Base-by-base conservation (phyloP, 2,888 invertebrate species). In the Cryptus viduatorius region DNA sequence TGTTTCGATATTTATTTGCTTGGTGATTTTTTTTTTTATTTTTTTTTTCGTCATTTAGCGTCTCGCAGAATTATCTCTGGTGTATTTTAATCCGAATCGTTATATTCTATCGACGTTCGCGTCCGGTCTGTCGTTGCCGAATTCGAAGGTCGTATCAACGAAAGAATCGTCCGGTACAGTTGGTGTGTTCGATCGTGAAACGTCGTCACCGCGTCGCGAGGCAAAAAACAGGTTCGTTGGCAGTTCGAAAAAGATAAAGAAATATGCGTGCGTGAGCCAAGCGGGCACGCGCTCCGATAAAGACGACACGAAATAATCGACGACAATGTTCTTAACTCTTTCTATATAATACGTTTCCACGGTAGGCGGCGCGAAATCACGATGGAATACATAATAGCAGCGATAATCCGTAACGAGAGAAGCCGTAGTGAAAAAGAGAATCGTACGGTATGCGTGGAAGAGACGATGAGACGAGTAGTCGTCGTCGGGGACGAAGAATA, bases 171-270 rank as follows among this genome's bases (percentile, higher is more conserved):
- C 37, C 53, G 56, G 44, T n/a, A 46, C 59, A 61, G 10, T 12
- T 42, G 53, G 29, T 59, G 61, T 31, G 61, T 12, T 31, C 69
- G 50, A 64, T 46, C 44, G 79, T 4, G 64, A 64, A 71, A 69
- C 56, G 68, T 68, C 56, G 67, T 53, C 77, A n/a, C 37, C 37
- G 31, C 19, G 24, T 10, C 53, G 24, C 37, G 14, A 24, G 37
- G 16, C 19, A 31, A 59, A 19, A 61, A 78, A 78, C 78, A 78
- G 78, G 78, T 78, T 78, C 59, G 78, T 48, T 37, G 67, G 42
- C 24, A 24, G 44, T 53, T 37, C 68, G 31, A 3, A 4, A 5
- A 50, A 31, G 42, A 44, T n/a, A 37, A 78, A 68, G 75, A 75
- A 65, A 76, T 48, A 65, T 76, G 76, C 65, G 76, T 65, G 76